Evolutionary conservation across 2,888 invertebrate genomes (phyloP).

Genomic region (Pyrocoelia pectoralis): DNA sequence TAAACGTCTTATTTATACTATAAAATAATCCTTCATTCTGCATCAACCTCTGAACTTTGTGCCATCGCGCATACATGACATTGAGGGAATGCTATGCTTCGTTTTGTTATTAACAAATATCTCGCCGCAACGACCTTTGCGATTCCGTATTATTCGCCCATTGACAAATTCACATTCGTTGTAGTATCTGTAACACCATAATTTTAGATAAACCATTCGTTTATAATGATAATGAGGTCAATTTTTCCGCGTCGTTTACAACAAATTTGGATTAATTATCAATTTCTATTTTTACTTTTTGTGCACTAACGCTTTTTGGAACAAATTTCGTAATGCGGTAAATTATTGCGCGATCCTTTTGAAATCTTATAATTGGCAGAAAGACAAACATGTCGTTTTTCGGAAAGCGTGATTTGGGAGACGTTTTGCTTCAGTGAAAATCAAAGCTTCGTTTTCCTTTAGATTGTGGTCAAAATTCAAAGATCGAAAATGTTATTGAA

Average conservation of each 20-base stretch:
- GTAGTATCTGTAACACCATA: not conserved
- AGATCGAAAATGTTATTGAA: too few relatives aligned
- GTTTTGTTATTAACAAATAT: not conserved
- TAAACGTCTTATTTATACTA: constrained; percentile 5
- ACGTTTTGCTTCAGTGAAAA: too few relatives aligned
- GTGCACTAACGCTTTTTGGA: too few relatives aligned
- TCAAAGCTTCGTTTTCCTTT: too few relatives aligned
- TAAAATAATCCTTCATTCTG: not conserved
- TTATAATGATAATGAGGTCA: not conserved
- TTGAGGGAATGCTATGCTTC: not conserved
- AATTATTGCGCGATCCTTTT: too few relatives aligned
- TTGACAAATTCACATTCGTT: not conserved
- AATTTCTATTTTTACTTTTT: too few relatives aligned
- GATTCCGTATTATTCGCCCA: not conserved
- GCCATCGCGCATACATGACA: not conserved
- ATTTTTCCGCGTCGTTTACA: not conserved
- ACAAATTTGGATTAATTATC: not conserved
- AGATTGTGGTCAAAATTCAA: too few relatives aligned
- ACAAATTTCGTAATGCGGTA: too few relatives aligned
- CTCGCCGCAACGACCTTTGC: not conserved
- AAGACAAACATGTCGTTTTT: too few relatives aligned
- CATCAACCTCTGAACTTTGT: constrained; percentile 9
- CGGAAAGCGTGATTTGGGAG: too few relatives aligned
- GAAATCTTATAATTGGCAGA: too few relatives aligned
- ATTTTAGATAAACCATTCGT: not conserved